Evolutionary conservation across 2,888 invertebrate species (phyloP), one percentile per base, ranked within the genome.

Genomic region (Calameuta idolon): DNA sequence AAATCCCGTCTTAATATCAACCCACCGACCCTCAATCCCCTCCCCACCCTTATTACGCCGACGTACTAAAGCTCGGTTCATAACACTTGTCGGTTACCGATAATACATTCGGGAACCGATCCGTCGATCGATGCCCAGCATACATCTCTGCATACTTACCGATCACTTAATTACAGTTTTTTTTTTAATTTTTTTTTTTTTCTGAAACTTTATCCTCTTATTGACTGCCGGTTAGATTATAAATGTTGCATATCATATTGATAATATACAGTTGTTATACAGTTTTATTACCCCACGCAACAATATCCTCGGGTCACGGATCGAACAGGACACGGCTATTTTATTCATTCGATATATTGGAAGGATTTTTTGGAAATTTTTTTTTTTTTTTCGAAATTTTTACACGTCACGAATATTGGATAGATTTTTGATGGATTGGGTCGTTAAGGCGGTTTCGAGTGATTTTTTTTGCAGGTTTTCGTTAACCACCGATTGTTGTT

Each of bases 161-260:
- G 69, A 69, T 34, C 69, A 34, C 40, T 75, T 69, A 69, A 33
- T 12, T 30, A 31, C 55, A 55, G 55, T 23, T 23, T 55, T 55
- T 9, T 23, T 55, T 35, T 35, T 11, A 34, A 5, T 2, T 40
- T n/a, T 23, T 23, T 55, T 55, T 9, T 23, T 55, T 35, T 35
- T 11, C n/a, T n/a, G n/a, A 34, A 23, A 5, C 55, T 55, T 55
- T 55, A 55, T 23, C 55, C 55, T 55, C 55, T 55, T 55, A 55
- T 23, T 23, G 55, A 23, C 55, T 55, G 55, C 55, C 55, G 90
- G 86, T 89, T 90, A 90, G 90, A 90, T 89, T 90, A 90, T 90
- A 90, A 90, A 90, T 91, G 91, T 91, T 91, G 90, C 91, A 91
- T 91, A 91, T 91, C 91, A 91, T 91, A 90, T 90, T 91, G 55